These are phyloP conservation scores for Macquaria ambigua DNA, from an alignment of 2,113 vertebrate species.

Conservation along the genomic window DNA sequence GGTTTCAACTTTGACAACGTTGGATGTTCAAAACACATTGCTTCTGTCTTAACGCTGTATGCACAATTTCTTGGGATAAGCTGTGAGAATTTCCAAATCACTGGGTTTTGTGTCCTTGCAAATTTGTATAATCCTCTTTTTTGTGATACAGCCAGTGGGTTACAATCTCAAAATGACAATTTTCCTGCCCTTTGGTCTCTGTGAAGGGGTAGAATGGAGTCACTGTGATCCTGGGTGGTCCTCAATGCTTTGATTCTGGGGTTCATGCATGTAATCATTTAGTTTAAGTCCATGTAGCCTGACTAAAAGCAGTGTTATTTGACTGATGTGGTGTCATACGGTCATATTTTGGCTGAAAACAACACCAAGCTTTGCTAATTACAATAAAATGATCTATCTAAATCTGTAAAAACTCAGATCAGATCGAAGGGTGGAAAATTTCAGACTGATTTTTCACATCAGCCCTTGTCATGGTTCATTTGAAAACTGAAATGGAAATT, in stretches of 20 bases:
- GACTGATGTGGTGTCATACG: neutral
- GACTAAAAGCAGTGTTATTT: neutral
- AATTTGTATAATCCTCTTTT: neutral
- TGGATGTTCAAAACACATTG: constrained; percentile 64
- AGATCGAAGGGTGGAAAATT: neutral
- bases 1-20: constrained; percentile 71
- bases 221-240: constrained; percentile 35
- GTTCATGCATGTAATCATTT: constrained; percentile 2
- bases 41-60: constrained; percentile 7
- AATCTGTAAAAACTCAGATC: neutral
- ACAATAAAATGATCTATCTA: neutral
- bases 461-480: neutral
- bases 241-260: constrained; percentile 41
- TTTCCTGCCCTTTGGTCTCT: neutral
- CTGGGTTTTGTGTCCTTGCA: neutral
- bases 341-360: neutral
- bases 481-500: neutral
- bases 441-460: neutral
- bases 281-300: neutral
- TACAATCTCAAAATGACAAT: neutral
- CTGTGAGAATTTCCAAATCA: constrained; percentile 8
- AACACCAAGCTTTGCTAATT: neutral
- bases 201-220: neutral
- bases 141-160: neutral
- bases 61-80: neutral